These are phyloP conservation scores for Agelastica alni DNA, from an alignment of 2,888 invertebrate species.

Conservation along the genomic window DNA sequence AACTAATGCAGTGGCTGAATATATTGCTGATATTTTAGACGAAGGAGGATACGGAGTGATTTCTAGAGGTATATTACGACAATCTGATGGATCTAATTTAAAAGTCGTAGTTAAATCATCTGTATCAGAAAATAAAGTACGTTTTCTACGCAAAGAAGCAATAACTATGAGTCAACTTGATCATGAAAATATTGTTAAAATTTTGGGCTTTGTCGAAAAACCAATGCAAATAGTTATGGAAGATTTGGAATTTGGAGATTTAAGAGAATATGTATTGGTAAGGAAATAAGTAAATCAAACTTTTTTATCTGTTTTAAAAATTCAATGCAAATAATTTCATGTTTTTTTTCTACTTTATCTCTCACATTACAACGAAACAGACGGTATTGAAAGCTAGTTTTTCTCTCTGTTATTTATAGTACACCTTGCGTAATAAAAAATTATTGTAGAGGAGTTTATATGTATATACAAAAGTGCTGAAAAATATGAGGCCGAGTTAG, in stretches of 20 bases:
- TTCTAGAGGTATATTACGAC: not conserved
- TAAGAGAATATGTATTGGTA: slow-evolving; percentile 6
- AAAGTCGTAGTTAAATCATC: slow-evolving; percentile 15
- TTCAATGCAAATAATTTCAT: too few species aligned
- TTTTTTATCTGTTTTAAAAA: too few species aligned
- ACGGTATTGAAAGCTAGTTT: too few species aligned
- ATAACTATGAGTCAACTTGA: slow-evolving; percentile 10
- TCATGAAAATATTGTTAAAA: slow-evolving; percentile 25
- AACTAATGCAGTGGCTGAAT: too few species aligned
- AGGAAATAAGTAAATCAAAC: slow-evolving; percentile 5
- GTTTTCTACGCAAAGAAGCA: slow-evolving; percentile 16
- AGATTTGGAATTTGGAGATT: slow-evolving; percentile 10
- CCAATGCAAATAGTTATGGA: slow-evolving; percentile 20
- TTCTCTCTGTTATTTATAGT: too few species aligned
- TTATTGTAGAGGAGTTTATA: too few species aligned
- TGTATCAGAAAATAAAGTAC: not conserved
- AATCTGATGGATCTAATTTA: not conserved
- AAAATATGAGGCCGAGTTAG: too few species aligned
- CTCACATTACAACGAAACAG: too few species aligned
- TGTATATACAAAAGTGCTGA: too few species aligned
- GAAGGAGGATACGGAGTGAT: slow-evolving; percentile 4
- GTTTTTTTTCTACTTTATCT: too few species aligned
- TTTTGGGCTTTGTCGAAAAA: slow-evolving; percentile 15
- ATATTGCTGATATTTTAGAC: too few species aligned
- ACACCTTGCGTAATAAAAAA: too few species aligned